Conservation (phyloP, 2,888 invertebrate genomes). For the Calameuta idolon region DNA sequence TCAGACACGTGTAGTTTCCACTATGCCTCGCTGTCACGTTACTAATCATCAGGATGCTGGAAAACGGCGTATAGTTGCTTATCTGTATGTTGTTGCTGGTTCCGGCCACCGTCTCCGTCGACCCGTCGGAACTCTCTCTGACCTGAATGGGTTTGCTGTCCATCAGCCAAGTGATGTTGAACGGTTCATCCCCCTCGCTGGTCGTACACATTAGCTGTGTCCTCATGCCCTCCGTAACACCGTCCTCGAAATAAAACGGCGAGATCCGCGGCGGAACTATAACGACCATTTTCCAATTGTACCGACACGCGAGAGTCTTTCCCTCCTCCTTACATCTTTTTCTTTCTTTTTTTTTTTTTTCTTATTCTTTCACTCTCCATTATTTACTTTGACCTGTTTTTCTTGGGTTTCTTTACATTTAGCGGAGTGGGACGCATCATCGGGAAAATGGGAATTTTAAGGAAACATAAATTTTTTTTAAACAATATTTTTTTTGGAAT, state of each 20-base stretch:
- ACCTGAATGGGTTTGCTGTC: slow-evolving; percentile 66
- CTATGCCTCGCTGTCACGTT: slow-evolving; percentile 74
- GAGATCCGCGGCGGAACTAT: slow-evolving; percentile 68
- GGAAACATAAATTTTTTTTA: background rate
- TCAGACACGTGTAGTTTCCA: slow-evolving; percentile 76
- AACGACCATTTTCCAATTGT: slow-evolving; percentile 31
- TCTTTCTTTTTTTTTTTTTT: slow-evolving; percentile 12
- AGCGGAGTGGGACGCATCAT: background rate
- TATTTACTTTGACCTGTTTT: slow-evolving; percentile 9
- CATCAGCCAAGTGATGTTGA: slow-evolving; percentile 71
- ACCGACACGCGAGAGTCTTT: background rate
- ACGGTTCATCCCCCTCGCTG: slow-evolving; percentile 71
- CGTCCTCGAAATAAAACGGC: slow-evolving; percentile 64
- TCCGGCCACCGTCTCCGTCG: slow-evolving; percentile 5
- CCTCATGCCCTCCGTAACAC: slow-evolving; percentile 64
- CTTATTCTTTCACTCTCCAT: slow-evolving; percentile 9
- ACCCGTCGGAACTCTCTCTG: slow-evolving; percentile 34
- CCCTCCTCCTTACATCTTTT: background rate
- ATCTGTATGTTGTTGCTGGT: slow-evolving; percentile 65
- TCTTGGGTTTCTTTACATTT: background rate
- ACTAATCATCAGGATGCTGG: slow-evolving; percentile 74
- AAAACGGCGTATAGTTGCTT: slow-evolving; percentile 71
- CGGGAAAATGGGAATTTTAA: background rate
- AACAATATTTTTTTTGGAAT: background rate
- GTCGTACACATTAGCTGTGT: slow-evolving; percentile 71